Conservation (phyloP, 1,140 invertebrate species). For the Nymphalis io region DNA sequence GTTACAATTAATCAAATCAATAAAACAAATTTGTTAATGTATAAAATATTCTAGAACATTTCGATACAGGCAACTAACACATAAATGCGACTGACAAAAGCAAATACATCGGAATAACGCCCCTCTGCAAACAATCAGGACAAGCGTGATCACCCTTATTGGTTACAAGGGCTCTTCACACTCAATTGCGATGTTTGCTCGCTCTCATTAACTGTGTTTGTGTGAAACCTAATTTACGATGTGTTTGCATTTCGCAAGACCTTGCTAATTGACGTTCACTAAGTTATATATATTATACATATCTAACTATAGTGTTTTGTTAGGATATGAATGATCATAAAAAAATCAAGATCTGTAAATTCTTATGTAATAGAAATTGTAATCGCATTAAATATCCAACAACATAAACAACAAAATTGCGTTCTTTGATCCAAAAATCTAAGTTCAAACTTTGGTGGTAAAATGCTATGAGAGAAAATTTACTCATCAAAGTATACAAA, state of each 20-base stretch:
- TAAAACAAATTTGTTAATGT: not conserved
- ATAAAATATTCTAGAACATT: not conserved
- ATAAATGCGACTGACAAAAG: conserved; percentile 34
- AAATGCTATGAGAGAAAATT: conserved; percentile 31
- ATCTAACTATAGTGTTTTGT: not conserved
- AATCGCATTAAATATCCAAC: not conserved
- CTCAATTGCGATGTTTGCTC: conserved; percentile 59
- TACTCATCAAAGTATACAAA: conserved; percentile 29
- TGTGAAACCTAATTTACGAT: conserved; percentile 72
- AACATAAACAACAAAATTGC: not conserved
- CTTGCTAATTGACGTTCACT: conserved; percentile 67
- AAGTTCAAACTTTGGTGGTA: conserved; percentile 28
- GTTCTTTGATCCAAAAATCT: conserved; percentile 9
- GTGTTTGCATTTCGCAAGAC: conserved; percentile 62
- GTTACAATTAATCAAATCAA: too few species aligned
- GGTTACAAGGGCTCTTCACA: conserved; percentile 57
- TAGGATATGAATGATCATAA: not conserved
- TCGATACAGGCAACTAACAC: not conserved
- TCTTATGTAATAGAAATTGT: not conserved
- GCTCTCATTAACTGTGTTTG: conserved; percentile 74
- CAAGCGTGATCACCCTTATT: conserved; percentile 59
- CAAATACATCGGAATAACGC: conserved; percentile 64
- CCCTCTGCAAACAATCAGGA: conserved; percentile 64
- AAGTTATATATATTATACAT: conserved; percentile 12
- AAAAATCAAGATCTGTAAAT: not conserved